Conservation (phyloP, 2,797 vertebrate species). For the Rhynchonycteris naso region DNA sequence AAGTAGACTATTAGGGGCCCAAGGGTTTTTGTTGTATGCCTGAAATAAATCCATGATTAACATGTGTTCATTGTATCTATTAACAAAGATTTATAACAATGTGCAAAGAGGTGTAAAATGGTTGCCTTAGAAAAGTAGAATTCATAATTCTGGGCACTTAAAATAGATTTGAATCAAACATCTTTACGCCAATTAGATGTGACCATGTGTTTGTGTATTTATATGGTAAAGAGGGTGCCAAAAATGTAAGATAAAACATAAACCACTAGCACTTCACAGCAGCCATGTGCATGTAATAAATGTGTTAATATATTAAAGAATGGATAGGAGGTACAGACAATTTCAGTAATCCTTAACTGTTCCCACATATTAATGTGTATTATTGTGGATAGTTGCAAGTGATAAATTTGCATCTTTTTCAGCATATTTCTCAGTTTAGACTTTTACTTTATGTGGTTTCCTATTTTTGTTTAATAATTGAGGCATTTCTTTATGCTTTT, state of each 20-base stretch:
- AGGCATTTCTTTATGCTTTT: neutral
- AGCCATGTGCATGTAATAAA: neutral
- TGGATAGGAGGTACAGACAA: neutral
- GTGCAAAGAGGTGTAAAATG: conserved; percentile 14
- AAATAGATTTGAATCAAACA: neutral
- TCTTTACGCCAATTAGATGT: neutral
- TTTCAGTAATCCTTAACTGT: neutral
- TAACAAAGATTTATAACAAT: neutral
- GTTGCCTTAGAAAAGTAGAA: conserved; percentile 14
- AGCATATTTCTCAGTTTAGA: neutral
- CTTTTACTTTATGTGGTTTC: neutral
- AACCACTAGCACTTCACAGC: neutral
- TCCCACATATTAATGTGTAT: neutral
- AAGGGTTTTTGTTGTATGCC: neutral
- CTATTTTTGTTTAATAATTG: neutral
- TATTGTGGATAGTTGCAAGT: neutral
- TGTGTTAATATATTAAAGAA: neutral
- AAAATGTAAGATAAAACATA: neutral
- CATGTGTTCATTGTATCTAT: neutral
- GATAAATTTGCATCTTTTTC: neutral
- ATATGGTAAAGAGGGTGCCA: neutral
- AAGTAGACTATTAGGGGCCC: neutral
- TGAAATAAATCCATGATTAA: neutral
- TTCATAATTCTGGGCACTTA: conserved; percentile 1
- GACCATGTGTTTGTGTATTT: neutral